Conservation (phyloP, 2,888 invertebrate genomes). For the Tenthredo amoena region DNA sequence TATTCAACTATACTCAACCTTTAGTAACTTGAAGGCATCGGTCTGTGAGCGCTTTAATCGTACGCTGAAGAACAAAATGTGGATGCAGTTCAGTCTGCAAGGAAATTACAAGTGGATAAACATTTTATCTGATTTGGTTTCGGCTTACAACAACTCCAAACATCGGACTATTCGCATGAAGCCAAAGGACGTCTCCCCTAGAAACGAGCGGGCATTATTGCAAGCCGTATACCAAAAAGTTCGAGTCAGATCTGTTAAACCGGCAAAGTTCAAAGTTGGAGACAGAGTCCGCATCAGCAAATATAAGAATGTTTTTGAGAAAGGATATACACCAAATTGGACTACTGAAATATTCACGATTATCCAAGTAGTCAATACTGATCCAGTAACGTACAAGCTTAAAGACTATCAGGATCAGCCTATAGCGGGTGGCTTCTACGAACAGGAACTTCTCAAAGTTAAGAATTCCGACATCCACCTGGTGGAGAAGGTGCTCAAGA, state of each 20-base stretch:
- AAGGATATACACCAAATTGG: constrained; percentile 45
- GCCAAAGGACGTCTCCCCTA: constrained; percentile 67
- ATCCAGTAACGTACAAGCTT: constrained; percentile 64
- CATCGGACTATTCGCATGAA: constrained; percentile 68
- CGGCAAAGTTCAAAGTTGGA: not conserved
- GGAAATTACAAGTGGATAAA: too few relatives aligned
- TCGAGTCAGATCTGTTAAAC: not conserved
- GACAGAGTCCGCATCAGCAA: not conserved
- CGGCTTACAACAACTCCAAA: constrained; percentile 65
- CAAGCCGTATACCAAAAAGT: not conserved
- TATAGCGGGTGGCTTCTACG: constrained; percentile 70
- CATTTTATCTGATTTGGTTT: not conserved
- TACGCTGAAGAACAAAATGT: too few relatives aligned
- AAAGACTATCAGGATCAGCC: constrained; percentile 63
- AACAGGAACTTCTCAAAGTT: constrained; percentile 67
- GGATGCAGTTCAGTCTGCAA: too few relatives aligned
- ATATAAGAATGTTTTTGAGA: not conserved
- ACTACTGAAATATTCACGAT: too few relatives aligned
- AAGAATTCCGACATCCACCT: constrained; percentile 64
- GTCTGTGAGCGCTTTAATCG: too few relatives aligned
- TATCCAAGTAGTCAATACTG: not conserved
- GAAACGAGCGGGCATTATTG: constrained; percentile 58
- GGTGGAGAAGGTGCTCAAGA: constrained; percentile 29
- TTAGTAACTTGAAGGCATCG: too few relatives aligned
- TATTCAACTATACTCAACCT: too few relatives aligned